These are phyloP conservation scores for Spheniscus humboldti DNA, from an alignment of 2,797 vertebrate genomes.

Conservation along the genomic window DNA sequence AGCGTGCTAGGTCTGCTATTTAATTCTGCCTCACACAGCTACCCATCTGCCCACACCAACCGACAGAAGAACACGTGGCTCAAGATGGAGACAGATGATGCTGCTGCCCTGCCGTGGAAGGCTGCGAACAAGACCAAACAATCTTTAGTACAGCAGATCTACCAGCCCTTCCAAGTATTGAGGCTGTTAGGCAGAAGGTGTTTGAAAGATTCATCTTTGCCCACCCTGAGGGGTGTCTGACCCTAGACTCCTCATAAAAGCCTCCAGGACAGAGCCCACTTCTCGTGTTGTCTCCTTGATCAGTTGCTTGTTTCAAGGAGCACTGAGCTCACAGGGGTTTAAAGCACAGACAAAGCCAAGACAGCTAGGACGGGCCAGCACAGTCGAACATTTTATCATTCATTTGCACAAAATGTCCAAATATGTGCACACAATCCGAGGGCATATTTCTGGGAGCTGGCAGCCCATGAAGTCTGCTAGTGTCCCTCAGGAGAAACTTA, in stretches of 20 bases:
- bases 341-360: neutral
- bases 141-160: neutral
- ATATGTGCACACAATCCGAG: constrained; percentile 46
- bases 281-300: neutral
- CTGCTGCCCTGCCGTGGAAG: neutral
- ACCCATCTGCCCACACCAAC: neutral
- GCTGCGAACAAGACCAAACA: neutral
- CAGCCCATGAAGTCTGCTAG: constrained; percentile 6
- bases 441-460: constrained; percentile 57
- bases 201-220: neutral
- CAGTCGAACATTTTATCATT: neutral
- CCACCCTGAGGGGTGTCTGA: neutral
- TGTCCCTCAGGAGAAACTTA: constrained; percentile 49
- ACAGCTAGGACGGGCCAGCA: neutral
- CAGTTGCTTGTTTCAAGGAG: neutral
- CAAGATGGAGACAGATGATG: neutral
- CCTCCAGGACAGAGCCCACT: neutral
- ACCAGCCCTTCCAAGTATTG: neutral
- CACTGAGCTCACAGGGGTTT: neutral
- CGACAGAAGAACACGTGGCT: neutral
- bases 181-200: neutral
- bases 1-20: neutral
- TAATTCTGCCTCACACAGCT: neutral
- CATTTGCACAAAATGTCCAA: constrained; percentile 59
- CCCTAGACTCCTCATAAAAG: neutral